A percentile compares a stretch with the other conserved stretches of the same genome.
These are phyloP conservation scores for Aleiodes alternator DNA, from an alignment of 2,888 invertebrate genomes.

Conservation along the genomic window DNA sequence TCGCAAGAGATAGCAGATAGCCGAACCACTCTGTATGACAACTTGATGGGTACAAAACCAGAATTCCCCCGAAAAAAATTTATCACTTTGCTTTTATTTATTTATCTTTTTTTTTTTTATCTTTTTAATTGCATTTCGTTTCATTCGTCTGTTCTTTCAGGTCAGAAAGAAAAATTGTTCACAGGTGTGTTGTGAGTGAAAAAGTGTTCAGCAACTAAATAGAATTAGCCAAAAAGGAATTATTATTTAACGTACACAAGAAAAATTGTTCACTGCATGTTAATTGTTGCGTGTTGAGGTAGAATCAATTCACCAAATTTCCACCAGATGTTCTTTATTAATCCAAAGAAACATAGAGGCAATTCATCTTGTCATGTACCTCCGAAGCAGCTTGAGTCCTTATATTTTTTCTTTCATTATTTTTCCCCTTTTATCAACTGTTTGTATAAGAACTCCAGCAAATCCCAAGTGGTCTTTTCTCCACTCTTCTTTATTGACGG, in stretches of 20 bases:
- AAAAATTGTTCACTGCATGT: not conserved
- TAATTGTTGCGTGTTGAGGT: constrained; percentile 28
- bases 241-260: not conserved
- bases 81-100: constrained; percentile 43
- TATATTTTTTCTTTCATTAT: not conserved
- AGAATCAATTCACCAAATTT: constrained; percentile 21
- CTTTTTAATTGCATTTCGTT: no score
- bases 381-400: not conserved
- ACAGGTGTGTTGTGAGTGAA: constrained; percentile 30
- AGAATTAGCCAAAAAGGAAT: not conserved
- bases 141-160: constrained; percentile 9
- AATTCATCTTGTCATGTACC: constrained; percentile 32
- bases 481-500: no score
- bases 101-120: no score
- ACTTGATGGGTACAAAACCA: constrained; percentile 50
- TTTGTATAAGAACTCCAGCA: no score
- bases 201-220: not conserved
- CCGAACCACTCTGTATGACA: constrained; percentile 49
- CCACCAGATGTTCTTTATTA: constrained; percentile 39
- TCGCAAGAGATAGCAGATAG: constrained; percentile 50
- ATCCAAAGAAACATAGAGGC: constrained; percentile 13
- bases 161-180: constrained; percentile 1
- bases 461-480: no score
- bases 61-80: constrained; percentile 44
- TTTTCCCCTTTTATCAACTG: no score